These are phyloP conservation scores for Podarcis raffonei DNA, from an alignment of 2,113 vertebrate species.

Conservation along the genomic window DNA sequence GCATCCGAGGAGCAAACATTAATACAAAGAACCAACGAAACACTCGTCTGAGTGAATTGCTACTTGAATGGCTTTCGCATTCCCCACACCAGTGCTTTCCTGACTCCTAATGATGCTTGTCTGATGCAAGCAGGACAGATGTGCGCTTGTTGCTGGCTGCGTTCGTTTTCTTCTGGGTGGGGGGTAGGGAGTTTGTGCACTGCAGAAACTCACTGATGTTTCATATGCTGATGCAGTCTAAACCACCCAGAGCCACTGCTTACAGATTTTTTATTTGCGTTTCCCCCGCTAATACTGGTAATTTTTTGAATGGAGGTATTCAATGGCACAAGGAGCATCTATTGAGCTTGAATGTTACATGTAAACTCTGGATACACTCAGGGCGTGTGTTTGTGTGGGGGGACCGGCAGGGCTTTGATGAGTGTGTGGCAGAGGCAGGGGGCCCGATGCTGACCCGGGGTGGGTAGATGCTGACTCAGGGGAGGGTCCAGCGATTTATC, in stretches of 20 bases:
- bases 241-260: background rate
- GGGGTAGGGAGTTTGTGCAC: background rate
- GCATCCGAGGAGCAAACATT: background rate
- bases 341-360: background rate
- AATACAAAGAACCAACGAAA: constrained; percentile 6
- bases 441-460: no score
- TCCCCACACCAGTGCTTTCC: background rate
- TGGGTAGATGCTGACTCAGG: no score
- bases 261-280: background rate
- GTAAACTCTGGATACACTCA: background rate
- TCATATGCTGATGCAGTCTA: background rate
- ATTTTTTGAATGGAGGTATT: background rate
- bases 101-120: constrained; percentile 1
- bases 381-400: background rate
- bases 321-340: background rate
- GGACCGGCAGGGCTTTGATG: no score
- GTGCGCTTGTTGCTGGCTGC: background rate
- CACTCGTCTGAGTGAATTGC: background rate
- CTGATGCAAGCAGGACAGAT: constrained; percentile 5
- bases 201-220: background rate
- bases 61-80: constrained; percentile 17
- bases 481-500: no score
- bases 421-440: no score
- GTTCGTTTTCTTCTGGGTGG: background rate
- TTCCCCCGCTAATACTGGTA: background rate